Evolutionary conservation across 2,888 invertebrate genomes (phyloP), one percentile per base, ranked within the genome.

Genomic region (Ichneumoninae sp.): DNA sequence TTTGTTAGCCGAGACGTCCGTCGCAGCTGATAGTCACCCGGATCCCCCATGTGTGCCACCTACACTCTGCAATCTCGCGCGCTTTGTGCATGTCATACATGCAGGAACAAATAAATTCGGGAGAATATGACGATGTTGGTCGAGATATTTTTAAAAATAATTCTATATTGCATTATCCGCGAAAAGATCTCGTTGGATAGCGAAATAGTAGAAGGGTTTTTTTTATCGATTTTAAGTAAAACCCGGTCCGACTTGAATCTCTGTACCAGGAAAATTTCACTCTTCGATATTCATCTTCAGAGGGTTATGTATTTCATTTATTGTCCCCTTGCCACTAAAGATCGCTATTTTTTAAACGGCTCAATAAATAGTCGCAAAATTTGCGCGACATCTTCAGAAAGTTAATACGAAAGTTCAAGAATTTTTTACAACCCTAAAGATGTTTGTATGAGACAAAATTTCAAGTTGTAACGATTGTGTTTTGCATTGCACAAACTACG

Each of bases 1-100:
- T 93, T 93, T 93, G 92, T 93, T 92, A 93, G 91, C 88, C 90
- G 89, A 91, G 90, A 92, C 92, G 92, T 93, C 93, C 90, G 91
- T 91, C 90, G 91, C 93, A 93, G 93, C 92, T 92, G 92, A 92
- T 92, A 88, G 86, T 86, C 90, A 63, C 88, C 75, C 57, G 47
- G 52, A 63, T 63, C 30, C 63, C 52, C 52, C 50, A 5, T 63
- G 19, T 63, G 33, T 63, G 16, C 63, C 26, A 44, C 44, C 44
- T 8, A 30, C 63, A 44, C 63, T 44, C 5, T 3, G 30, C 19
- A 36, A n/a, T 7, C 65, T 66, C 75, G 33, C 52, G 26, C 33
- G 36, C 52, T 66, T 65, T 65, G 22, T 36, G 50, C 54, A 16
- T 66, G 75, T 66, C 47, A 44, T 69, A 69, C 78, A 13, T 69